Percentiles rank a stretch among this genome's conserved stretches.
phyloP scores from a whole-genome alignment of 2,113 vertebrate genomes.

The Entomyzon cyanotis region DNA sequence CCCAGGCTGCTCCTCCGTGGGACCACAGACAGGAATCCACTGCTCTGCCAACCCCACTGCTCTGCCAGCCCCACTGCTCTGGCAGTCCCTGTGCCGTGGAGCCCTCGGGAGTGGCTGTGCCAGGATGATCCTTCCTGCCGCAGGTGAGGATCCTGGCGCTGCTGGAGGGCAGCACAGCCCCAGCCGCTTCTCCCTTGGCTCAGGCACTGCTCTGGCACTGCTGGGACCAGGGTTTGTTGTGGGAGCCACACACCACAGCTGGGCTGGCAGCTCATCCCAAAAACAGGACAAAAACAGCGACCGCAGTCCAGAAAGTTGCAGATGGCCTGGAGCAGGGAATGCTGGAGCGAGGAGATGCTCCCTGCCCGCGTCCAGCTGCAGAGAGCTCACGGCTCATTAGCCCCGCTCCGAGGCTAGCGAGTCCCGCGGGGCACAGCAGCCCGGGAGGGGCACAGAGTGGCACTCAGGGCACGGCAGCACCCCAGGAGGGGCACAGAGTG shows the following conservation, averaged over 20 bases:
- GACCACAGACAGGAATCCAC: accelerated
- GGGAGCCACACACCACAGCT: not conserved
- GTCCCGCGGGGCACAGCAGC: not conserved
- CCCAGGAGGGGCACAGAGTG: not conserved
- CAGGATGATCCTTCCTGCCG: not conserved
- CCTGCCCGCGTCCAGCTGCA: not conserved
- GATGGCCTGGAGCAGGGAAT: not conserved
- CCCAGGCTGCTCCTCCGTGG: not conserved
- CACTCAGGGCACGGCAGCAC: not conserved
- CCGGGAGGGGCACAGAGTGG: too few relatives aligned
- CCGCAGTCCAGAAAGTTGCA: not conserved
- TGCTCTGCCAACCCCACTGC: too few relatives aligned
- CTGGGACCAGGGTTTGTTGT: not conserved
- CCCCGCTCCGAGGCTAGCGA: not conserved
- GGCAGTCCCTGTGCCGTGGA: not conserved
- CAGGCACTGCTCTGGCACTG: accelerated
- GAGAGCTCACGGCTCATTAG: not conserved
- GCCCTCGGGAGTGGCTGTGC: not conserved
- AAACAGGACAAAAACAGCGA: not conserved
- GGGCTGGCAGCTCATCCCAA: not conserved
- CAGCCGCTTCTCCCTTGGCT: accelerated
- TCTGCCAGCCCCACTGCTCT: too few relatives aligned
- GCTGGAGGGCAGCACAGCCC: not conserved
- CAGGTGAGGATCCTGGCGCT: not conserved
- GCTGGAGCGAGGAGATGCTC: not conserved